A percentile compares a stretch with the other conserved stretches of the same genome.
phyloP scores from a whole-genome alignment of 2,113 vertebrate genomes.

The Dinomys branickii region DNA sequence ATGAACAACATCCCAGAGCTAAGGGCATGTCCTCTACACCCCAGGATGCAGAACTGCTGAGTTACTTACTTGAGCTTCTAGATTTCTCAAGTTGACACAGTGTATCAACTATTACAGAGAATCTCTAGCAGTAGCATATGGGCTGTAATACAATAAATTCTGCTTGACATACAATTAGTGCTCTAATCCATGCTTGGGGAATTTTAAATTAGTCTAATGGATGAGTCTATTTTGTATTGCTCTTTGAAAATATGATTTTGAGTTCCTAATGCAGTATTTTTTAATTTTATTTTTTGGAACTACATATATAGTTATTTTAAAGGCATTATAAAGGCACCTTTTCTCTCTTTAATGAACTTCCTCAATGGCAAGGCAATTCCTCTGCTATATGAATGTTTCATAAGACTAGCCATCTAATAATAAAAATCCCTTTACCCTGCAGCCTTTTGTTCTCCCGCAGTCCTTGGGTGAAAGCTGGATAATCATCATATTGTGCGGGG shows the following conservation, averaged over 20 bases:
- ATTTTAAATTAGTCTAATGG: constrained; percentile 60
- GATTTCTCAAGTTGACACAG: no score
- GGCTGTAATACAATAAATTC: constrained; percentile 1
- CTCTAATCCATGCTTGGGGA: background rate
- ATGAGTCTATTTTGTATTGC: constrained; percentile 40
- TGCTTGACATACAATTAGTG: constrained; percentile 30
- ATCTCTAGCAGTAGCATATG: background rate
- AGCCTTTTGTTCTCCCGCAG: constrained; percentile 68
- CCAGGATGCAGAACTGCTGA: no score
- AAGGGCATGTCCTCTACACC: no score
- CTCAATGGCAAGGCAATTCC: constrained; percentile 49
- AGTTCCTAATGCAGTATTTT: constrained; percentile 2
- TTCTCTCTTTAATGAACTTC: constrained; percentile 62
- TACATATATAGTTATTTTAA: constrained; percentile 40
- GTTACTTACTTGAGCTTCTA: no score
- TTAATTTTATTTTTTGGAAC: background rate
- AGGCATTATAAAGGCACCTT: constrained; percentile 35
- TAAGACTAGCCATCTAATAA: constrained; percentile 70
- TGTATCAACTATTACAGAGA: background rate
- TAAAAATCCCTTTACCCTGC: constrained; percentile 60
- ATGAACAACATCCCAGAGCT: no score
- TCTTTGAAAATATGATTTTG: constrained; percentile 56
- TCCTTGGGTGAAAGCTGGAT: constrained; percentile 25
- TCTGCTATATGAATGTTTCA: constrained; percentile 71
- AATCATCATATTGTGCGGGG: constrained; percentile 48